Evolutionary conservation across 2,113 vertebrate genomes (phyloP), one percentile per base, ranked within the genome.

Genomic region (Chionodraco myersi): DNA sequence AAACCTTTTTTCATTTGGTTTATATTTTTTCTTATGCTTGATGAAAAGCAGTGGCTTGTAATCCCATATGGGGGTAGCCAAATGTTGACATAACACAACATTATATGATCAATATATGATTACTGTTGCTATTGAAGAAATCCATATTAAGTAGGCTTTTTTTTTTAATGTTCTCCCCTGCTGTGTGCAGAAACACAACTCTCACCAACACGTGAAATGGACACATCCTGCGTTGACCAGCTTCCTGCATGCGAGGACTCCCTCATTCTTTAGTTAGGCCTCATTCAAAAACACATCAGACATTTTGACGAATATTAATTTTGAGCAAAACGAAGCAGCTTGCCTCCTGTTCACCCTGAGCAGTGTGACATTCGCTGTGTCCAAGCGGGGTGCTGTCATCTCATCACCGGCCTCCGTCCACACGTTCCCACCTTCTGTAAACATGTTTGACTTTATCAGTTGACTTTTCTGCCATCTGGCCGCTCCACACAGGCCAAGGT

Each of bases 381-480:
- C 83, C 34, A 83, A 60, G 80, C 83, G 12, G 80, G 88, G 60
- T 3, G 75, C 84, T 79, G 72, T 87, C 90, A 74, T 67, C 78
- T 77, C 77, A 13, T 59, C 92, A 80, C 83, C 85, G 74, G 85
- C 85, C 86, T 73, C 83, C 77, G 36, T 80, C 53, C 77, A 66
- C 82, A 79, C 87, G 69, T 79, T 88, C 80, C 77, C 88, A 78
- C 82, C 77, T 79, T 76, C 73, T 66, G 63, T 79, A 89, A 91
- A 88, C 87, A 89, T 68, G 87, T 85, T 88, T 88, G 89, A 91
- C 89, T 91, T 89, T 77, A 87, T 81, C 75, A 52, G 71, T 90
- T 87, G 91, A 91, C 88, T 91, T 88, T 76, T 77, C 65, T 78
- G 85, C 91, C 91, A 92, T 93, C 91, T 91, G 91, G 69, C 64